Percentiles rank a stretch among this genome's conserved stretches.
Evolutionary conservation across 2,888 invertebrate genomes (phyloP).

Genomic region (Microplitis manilae): DNA sequence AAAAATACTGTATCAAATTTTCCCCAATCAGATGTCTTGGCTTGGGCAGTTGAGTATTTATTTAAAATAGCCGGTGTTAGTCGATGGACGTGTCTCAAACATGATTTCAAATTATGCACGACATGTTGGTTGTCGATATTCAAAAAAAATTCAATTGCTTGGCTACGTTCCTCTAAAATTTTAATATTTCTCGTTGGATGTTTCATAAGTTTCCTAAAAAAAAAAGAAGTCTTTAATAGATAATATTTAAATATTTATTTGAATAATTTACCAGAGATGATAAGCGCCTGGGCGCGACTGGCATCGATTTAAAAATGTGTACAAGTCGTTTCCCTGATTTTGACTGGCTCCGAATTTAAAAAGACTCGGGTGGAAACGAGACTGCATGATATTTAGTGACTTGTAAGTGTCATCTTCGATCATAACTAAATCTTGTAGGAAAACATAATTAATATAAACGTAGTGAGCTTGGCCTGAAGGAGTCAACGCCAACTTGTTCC

Average conservation of each 20-base stretch:
- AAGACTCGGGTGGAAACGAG: constrained; percentile 81
- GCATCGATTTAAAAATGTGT: constrained; percentile 81
- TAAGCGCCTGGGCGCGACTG: constrained; percentile 80
- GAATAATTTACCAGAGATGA: constrained; percentile 75
- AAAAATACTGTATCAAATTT: constrained; percentile 58
- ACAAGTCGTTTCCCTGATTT: constrained; percentile 82
- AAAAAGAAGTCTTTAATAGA: constrained; percentile 22
- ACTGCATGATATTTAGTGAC: constrained; percentile 84
- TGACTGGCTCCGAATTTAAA: constrained; percentile 79
- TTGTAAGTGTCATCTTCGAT: constrained; percentile 82
- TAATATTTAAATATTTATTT: background rate
- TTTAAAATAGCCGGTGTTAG: constrained; percentile 56
- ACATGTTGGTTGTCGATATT: constrained; percentile 77
- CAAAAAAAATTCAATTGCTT: constrained; percentile 81
- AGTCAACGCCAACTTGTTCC: constrained; percentile 74
- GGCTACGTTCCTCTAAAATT: constrained; percentile 77
- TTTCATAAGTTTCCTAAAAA: constrained; percentile 78
- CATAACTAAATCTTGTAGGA: constrained; percentile 80
- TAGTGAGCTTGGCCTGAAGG: constrained; percentile 73
- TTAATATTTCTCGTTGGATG: constrained; percentile 80
- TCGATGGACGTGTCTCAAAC: constrained; percentile 56
- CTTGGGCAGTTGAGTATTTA: constrained; percentile 58
- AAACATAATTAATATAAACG: constrained; percentile 75
- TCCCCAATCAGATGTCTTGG: constrained; percentile 61
- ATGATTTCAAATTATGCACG: constrained; percentile 72